Percentiles rank a stretch among this genome's conserved stretches.
Conservation (phyloP, 2,888 invertebrate species). For the Torymus aiolomorphi region DNA sequence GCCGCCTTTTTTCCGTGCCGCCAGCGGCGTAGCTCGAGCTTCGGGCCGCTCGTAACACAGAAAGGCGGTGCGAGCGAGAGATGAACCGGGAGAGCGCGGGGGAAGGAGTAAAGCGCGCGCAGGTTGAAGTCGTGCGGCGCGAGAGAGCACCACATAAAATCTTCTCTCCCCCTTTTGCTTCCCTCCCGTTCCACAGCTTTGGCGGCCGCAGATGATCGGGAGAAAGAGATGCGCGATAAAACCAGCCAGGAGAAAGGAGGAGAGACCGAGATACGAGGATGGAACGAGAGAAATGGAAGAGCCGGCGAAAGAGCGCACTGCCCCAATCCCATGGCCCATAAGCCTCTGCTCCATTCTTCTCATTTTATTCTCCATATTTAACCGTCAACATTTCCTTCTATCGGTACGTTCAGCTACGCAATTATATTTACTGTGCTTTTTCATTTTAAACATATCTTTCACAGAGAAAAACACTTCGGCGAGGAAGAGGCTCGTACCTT, state of each 20-base stretch:
- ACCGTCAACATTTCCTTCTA: too few species aligned
- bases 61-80: constrained; percentile 65
- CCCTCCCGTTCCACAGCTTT: constrained; percentile 1
- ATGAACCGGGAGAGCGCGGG: constrained; percentile 56
- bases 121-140: constrained; percentile 33
- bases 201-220: constrained; percentile 45
- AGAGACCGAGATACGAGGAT: constrained; percentile 8
- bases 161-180: constrained; percentile 29
- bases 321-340: too few species aligned
- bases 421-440: too few species aligned
- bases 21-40: constrained; percentile 68
- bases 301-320: constrained; percentile 3
- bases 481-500: too few species aligned
- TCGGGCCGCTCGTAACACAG: constrained; percentile 66
- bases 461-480: too few species aligned
- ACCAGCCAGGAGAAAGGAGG: constrained; percentile 33
- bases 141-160: constrained; percentile 38
- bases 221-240: constrained; percentile 58
- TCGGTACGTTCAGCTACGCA: too few species aligned
- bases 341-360: too few species aligned
- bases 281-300: constrained; percentile 38
- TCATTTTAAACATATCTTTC: too few species aligned
- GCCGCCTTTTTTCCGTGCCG: constrained; percentile 75
- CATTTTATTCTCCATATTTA: too few species aligned
- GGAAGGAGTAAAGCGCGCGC: constrained; percentile 20